Conservation (phyloP, 2,113 vertebrate genomes). For the Indicator maculatus region DNA sequence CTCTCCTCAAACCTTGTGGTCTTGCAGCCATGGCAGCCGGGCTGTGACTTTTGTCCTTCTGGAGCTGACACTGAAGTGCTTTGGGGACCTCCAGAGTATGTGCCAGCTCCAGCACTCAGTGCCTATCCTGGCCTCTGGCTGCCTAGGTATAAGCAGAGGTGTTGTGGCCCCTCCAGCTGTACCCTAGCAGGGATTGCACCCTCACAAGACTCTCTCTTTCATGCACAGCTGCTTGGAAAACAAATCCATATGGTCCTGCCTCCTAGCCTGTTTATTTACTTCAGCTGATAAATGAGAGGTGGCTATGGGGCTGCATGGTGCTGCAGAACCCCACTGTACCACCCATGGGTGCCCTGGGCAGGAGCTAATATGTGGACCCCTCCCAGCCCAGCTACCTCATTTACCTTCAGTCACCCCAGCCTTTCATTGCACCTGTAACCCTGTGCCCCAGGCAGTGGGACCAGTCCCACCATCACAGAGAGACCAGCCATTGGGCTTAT, state of each 20-base stretch:
- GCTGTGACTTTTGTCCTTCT: neutral
- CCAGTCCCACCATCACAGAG: neutral
- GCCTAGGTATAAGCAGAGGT: neutral
- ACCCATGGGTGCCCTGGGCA: neutral
- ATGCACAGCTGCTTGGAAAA: neutral
- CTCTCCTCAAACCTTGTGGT: neutral
- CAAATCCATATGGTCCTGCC: neutral
- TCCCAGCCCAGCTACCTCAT: constrained; percentile 10
- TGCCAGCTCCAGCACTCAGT: neutral
- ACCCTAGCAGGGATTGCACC: neutral
- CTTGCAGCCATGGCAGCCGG: neutral
- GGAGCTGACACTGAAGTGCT: neutral
- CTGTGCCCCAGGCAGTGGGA: neutral
- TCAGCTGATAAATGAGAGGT: neutral
- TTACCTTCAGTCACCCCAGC: neutral
- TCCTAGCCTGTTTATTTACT: neutral
- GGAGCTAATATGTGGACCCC: neutral
- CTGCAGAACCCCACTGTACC: neutral
- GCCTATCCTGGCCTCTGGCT: neutral
- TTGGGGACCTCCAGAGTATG: neutral
- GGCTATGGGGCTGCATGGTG: neutral
- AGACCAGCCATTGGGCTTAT: neutral
- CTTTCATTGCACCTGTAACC: constrained; percentile 9
- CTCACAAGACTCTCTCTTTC: neutral
- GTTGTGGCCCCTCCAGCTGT: neutral